phyloP scores from a whole-genome alignment of 2,113 vertebrate species.

The Lampris megalopsis region DNA sequence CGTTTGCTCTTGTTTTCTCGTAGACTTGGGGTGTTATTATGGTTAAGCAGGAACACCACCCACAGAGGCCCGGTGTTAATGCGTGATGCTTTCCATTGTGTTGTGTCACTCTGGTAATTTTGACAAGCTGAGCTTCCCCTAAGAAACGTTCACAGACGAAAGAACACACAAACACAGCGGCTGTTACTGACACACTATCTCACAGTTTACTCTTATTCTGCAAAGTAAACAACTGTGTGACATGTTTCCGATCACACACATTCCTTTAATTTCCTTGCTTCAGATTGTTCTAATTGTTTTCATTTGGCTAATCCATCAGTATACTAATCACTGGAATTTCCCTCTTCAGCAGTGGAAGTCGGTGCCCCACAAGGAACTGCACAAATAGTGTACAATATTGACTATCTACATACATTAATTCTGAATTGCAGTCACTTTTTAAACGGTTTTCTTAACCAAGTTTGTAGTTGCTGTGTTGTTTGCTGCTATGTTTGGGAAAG shows the following conservation, averaged over 20 bases:
- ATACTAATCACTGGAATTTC: no score
- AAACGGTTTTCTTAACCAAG: neutral
- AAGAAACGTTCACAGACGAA: slow-evolving; percentile 10
- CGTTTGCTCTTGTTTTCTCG: no score
- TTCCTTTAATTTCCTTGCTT: no score
- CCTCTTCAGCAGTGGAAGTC: no score
- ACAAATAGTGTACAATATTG: no score
- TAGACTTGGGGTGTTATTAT: no score
- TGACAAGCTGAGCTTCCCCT: slow-evolving; percentile 19
- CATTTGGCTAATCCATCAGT: no score
- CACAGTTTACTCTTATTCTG: neutral
- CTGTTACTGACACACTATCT: neutral
- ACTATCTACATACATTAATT: no score
- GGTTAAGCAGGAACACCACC: neutral
- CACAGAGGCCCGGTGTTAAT: slow-evolving; percentile 4
- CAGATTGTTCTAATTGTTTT: no score
- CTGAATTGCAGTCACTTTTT: neutral
- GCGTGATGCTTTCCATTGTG: slow-evolving; percentile 13
- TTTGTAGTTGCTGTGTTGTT: neutral
- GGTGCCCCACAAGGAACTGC: no score
- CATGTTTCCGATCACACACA: no score
- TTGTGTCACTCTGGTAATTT: slow-evolving; percentile 6
- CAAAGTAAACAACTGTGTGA: neutral
- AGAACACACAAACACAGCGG: neutral
- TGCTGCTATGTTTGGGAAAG: no score